Evolutionary conservation across 2,888 invertebrate genomes (phyloP), one percentile per base, ranked within the genome.

Genomic region (Rhimphoctona megacephalus): DNA sequence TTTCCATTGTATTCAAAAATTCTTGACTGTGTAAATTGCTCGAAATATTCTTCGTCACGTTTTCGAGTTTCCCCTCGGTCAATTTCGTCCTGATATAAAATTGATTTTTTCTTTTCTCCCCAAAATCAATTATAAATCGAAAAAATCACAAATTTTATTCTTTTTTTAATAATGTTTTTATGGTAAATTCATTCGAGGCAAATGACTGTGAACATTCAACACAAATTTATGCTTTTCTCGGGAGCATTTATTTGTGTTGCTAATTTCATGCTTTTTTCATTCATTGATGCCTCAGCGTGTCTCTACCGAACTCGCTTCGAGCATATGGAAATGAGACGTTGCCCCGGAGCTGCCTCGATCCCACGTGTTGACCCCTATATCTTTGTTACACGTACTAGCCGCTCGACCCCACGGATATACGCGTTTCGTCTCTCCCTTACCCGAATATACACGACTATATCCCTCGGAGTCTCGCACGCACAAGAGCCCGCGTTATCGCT

Each of bases 311-410:
- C 30, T 70, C 89, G 30, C 90, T 92, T 90, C 83, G 91, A 91
- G 92, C 91, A 80, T 88, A 57, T 82, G 86, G 76, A 79, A 89
- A 89, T 89, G 89, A 88, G 88, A 90, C 89, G 78, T 70, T 85
- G 79, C 69, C 78, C 70, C 69, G 77, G 54, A 81, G 84, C 74
- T 64, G 81, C 73, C 82, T 88, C 52, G 77, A 89, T 90, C 89
- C 87, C 89, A 90, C 89, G 90, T 90, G 88, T 90, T 90, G 91
- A 91, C 90, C 91, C 69, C 88, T 86, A 77, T 83, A 86, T 89
- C 90, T 89, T 91, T 89, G 88, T 90, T 90, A 88, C 78, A 33
- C 85, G 88, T 69, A 61, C 52, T 74, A 36, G 54, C 72, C 74
- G 67, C 49, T 66, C 89, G 89, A 90, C 88, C 86, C 84, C 87